Conservation (phyloP, 2,888 invertebrate genomes). For the Cotesia congregata region DNA sequence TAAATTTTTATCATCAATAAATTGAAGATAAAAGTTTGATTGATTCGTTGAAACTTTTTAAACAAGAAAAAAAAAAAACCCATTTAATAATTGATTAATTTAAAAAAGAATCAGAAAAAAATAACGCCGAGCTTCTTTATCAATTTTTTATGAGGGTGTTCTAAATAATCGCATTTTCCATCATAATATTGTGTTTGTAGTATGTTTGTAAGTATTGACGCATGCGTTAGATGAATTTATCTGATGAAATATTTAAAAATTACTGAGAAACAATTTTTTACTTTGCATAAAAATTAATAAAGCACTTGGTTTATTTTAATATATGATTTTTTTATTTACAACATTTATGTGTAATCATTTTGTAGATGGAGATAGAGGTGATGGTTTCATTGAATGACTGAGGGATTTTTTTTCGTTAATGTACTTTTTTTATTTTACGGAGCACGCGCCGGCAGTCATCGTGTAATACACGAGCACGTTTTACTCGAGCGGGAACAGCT, state of each 20-base stretch:
- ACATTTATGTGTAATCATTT: constrained; percentile 10
- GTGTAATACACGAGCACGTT: constrained; percentile 42
- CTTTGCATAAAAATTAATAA: background rate
- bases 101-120: background rate
- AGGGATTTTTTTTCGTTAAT: background rate
- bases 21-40: background rate
- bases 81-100: background rate
- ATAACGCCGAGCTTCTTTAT: constrained; percentile 7
- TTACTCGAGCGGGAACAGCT: constrained; percentile 56
- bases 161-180: constrained; percentile 18
- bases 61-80: background rate
- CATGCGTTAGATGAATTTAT: constrained; percentile 50
- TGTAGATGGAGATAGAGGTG: background rate
- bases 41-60: background rate
- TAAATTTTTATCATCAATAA: background rate
- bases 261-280: background rate
- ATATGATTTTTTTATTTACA: background rate
- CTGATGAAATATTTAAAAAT: constrained; percentile 41
- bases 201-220: constrained; percentile 29
- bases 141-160: constrained; percentile 31
- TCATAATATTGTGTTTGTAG: background rate
- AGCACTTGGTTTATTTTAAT: background rate
- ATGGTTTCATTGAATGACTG: constrained; percentile 20
- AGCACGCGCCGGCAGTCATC: constrained; percentile 58
- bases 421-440: constrained; percentile 20